Evolutionary conservation across 37 sponge, comb jelly and placozoan genomes (phyloP).

Genomic region (Geodia barretti): DNA sequence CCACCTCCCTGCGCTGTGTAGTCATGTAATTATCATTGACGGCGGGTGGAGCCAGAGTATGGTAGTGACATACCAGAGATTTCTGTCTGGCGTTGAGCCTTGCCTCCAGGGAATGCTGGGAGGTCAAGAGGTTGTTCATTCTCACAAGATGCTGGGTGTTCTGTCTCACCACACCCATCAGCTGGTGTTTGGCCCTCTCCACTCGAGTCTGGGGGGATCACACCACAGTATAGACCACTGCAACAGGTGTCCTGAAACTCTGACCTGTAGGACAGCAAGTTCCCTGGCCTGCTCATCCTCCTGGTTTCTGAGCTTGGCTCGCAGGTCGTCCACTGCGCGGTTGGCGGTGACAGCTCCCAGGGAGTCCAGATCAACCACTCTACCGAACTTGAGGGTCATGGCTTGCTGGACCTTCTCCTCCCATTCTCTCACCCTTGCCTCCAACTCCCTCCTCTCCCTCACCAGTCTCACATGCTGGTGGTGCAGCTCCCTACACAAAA

Average conservation of each 20-base stretch:
- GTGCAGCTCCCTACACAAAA: slow-evolving; percentile 56
- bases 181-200: slow-evolving; percentile 54
- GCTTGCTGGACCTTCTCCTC: slow-evolving; percentile 74
- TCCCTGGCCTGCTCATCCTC: slow-evolving; percentile 47
- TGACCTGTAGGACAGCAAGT: slow-evolving; percentile 31
- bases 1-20: slow-evolving; percentile 37
- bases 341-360: slow-evolving; percentile 79
- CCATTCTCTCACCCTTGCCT: slow-evolving; percentile 60
- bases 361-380: slow-evolving; percentile 87
- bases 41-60: too few relatives aligned
- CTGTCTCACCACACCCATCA: slow-evolving; percentile 57
- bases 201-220: slow-evolving; percentile 64
- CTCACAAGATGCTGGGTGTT: slow-evolving; percentile 80
- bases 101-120: slow-evolving; percentile 63
- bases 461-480: slow-evolving; percentile 52
- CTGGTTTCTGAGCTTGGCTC: slow-evolving; percentile 50
- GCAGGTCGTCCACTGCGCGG: slow-evolving; percentile 79
- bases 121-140: slow-evolving; percentile 59
- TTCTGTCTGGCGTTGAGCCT: slow-evolving; percentile 85
- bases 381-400: slow-evolving; percentile 97
- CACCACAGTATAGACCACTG: background rate
- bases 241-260: background rate
- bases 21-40: background rate
- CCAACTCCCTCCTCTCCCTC: slow-evolving; percentile 88
- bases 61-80: slow-evolving; percentile 61